Conservation (phyloP, 2,888 invertebrate genomes). For the Octodonta nipae region DNA sequence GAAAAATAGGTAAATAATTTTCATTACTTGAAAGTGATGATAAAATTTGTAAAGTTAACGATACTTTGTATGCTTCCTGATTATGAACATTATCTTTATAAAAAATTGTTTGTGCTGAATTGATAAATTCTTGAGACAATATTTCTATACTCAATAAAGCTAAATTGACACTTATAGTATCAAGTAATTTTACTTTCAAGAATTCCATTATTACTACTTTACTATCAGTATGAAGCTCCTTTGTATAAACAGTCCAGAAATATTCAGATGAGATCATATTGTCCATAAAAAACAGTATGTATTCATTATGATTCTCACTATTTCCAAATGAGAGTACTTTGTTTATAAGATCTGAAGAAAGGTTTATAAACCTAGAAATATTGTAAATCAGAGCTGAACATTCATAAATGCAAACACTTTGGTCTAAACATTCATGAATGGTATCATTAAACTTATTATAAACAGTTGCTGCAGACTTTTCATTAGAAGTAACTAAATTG, state of each 20-base stretch:
- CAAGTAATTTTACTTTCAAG: too few species aligned
- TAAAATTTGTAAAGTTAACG: conserved; percentile 57
- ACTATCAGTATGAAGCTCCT: conserved; percentile 40
- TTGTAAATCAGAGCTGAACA: conserved; percentile 39
- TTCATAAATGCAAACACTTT: conserved; percentile 13
- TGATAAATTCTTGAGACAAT: too few species aligned
- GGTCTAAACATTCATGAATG: conserved; percentile 29
- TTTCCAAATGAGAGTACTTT: too few species aligned
- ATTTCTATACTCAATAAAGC: too few species aligned
- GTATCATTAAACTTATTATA: conserved; percentile 42
- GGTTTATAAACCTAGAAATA: conserved; percentile 46
- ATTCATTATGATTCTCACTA: conserved; percentile 21
- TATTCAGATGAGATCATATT: conserved; percentile 20
- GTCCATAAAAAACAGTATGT: conserved; percentile 29
- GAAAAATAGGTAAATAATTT: conserved; percentile 44
- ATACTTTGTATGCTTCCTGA: too few species aligned
- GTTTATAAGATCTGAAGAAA: too few species aligned
- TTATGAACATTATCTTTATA: too few species aligned
- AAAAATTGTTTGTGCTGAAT: too few species aligned
- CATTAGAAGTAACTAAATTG: conserved; percentile 44
- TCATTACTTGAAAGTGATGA: conserved; percentile 52
- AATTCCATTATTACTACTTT: conserved; percentile 43
- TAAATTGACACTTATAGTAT: too few species aligned
- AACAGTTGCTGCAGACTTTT: conserved; percentile 41
- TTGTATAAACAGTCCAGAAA: conserved; percentile 38